Percentiles rank a stretch among this genome's conserved stretches.
Conservation (phyloP, 2,888 invertebrate genomes). For the Lasioglossum marginatum region DNA sequence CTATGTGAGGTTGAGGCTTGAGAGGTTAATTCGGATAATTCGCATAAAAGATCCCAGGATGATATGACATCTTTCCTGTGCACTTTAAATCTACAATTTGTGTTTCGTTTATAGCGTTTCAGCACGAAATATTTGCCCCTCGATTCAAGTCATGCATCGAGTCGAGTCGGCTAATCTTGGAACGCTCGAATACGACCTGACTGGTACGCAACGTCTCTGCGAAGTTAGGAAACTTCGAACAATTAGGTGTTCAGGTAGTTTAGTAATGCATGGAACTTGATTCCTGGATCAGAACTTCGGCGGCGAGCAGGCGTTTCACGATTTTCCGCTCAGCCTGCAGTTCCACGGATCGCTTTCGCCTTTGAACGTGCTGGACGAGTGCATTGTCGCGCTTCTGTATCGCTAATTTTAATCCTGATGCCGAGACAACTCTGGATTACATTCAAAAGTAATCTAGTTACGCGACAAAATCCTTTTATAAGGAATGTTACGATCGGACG, state of each 20-base stretch:
- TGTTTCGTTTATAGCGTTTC: constrained; percentile 6
- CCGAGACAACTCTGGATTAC: background rate
- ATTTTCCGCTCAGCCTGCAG: background rate
- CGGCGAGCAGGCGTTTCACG: background rate
- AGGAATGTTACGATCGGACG: background rate
- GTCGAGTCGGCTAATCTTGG: constrained; percentile 15
- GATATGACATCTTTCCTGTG: too few species aligned
- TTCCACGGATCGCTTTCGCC: background rate
- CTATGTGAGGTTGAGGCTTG: too few species aligned
- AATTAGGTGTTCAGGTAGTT: constrained; percentile 16
- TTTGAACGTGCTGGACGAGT: background rate
- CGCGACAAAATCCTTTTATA: background rate
- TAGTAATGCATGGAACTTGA: background rate
- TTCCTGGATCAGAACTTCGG: background rate
- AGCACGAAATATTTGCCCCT: constrained; percentile 33
- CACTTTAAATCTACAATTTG: background rate
- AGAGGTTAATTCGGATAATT: too few species aligned
- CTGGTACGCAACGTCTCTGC: background rate
- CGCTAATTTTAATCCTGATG: background rate
- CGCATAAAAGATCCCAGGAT: too few species aligned
- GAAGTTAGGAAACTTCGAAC: constrained; percentile 13
- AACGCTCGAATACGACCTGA: background rate
- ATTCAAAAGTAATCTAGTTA: background rate
- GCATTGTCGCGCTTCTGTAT: background rate
- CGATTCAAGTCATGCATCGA: background rate